A percentile compares a stretch with the other conserved stretches of the same genome.
These are phyloP conservation scores for Ormia ochracea DNA, from an alignment of 2,888 invertebrate genomes.

Conservation along the genomic window DNA sequence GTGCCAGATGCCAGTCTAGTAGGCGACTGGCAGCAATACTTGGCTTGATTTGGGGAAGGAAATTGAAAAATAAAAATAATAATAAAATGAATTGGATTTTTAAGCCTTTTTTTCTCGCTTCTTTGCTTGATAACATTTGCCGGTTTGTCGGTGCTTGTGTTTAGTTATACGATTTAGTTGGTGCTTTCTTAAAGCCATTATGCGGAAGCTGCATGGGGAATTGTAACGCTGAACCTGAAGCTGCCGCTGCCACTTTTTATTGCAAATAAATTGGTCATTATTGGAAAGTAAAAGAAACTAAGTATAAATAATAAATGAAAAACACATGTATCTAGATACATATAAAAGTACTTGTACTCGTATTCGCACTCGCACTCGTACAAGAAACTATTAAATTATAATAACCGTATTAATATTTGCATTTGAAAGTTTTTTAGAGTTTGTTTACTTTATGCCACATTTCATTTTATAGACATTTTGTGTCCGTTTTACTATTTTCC, in stretches of 20 bases:
- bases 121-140: constrained; percentile 26
- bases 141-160: constrained; percentile 25
- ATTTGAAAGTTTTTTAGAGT: constrained; percentile 13
- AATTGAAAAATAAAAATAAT: neutral
- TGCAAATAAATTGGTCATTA: constrained; percentile 55
- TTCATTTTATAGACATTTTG: constrained; percentile 22
- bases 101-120: constrained; percentile 32
- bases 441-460: constrained; percentile 37
- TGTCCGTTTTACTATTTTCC: neutral
- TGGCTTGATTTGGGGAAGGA: constrained; percentile 22
- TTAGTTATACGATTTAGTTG: neutral
- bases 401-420: constrained; percentile 30
- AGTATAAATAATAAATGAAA: constrained; percentile 26
- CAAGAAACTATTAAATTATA: constrained; percentile 23
- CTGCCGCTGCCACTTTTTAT: constrained; percentile 44
- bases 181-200: constrained; percentile 8
- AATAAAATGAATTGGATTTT: constrained; percentile 19
- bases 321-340: neutral
- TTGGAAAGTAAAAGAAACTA: constrained; percentile 55
- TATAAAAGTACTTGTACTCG: neutral
- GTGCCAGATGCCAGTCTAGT: neutral
- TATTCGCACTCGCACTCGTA: too few relatives aligned
- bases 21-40: neutral
- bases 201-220: constrained; percentile 47
- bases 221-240: neutral